Evolutionary conservation across 2,797 vertebrate species (phyloP).

Genomic region (Melanotaenia boesemani): DNA sequence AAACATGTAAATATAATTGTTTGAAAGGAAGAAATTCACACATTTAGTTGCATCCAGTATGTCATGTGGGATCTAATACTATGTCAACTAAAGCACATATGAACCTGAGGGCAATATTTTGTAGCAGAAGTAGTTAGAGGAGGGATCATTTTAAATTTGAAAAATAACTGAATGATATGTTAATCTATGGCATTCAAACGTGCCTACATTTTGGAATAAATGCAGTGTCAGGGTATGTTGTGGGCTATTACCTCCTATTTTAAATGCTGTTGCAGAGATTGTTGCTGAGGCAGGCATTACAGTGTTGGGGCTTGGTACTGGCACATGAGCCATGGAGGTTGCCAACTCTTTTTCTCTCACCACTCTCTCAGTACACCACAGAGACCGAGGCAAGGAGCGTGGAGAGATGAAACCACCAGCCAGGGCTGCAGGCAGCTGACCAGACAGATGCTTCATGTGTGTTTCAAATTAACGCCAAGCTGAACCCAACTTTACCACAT

Average conservation of each 20-base stretch:
- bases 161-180: slow-evolving; percentile 41
- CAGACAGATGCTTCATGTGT: slow-evolving; percentile 57
- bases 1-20: slow-evolving; percentile 35
- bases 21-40: neutral
- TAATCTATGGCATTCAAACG: slow-evolving; percentile 56
- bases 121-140: slow-evolving; percentile 3
- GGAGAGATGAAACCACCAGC: slow-evolving; percentile 44
- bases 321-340: slow-evolving; percentile 49
- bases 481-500: slow-evolving; percentile 37
- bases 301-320: slow-evolving; percentile 48
- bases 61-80: slow-evolving; percentile 54
- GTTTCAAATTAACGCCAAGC: slow-evolving; percentile 74
- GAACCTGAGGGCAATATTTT: slow-evolving; percentile 22
- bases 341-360: slow-evolving; percentile 50
- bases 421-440: slow-evolving; percentile 65
- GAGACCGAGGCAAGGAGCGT: slow-evolving; percentile 10
- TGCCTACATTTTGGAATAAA: slow-evolving; percentile 65
- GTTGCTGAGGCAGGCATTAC: slow-evolving; percentile 71
- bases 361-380: slow-evolving; percentile 35
- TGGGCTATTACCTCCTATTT: slow-evolving; percentile 71
- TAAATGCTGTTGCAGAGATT: slow-evolving; percentile 68
- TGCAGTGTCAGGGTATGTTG: slow-evolving; percentile 69
- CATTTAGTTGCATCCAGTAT: slow-evolving; percentile 43
- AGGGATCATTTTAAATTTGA: slow-evolving; percentile 44
- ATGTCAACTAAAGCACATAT: slow-evolving; percentile 54